Evolutionary conservation across 2,113 vertebrate genomes (phyloP), one percentile per base, ranked within the genome.

Genomic region (Physeter macrocephalus): DNA sequence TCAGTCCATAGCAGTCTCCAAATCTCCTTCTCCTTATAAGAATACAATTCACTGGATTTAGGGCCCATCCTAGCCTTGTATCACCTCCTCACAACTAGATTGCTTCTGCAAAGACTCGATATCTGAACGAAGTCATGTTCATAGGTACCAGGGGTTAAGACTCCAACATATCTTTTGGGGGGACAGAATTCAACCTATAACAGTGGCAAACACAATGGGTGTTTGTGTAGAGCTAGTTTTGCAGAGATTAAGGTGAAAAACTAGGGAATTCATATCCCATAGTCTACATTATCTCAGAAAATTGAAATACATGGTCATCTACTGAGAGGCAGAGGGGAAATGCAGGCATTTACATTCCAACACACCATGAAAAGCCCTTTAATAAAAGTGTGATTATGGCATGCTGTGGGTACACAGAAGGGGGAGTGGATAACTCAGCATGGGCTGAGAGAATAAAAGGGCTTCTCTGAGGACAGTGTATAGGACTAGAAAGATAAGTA

Each of bases 371-470:
- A 62, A 67, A 54, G 8, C 18, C 21, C 7, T 90, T 77, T 21
- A 18, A 29, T n/a, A 10, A 11, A 46, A 71, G 1, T 64, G 52
- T 41, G 12, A 15, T 36, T 3, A 8, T 17, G 10, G 2, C 10
- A 14, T 46, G 59, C 17, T 36, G 14, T 49, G 52, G 5, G 2
- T 4, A 31, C 6, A 6, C 12, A 46, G 49, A 29, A 36, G 10
- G 72, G 5, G 13, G 21, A 31, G 4, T 8, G 23, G 21, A 11
- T 46, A n/a, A 8, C 2, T 21, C 31, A 8, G 7, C 2, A 2
- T 4, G 39, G 14, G 61, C 5, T 8, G 10, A 27, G 61, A 80
- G 18, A 20, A 64, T 36, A 27, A 61, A 61, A 59, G 43, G 21
- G 0, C 10, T 57, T 81, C 59, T 43, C 8, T 46, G 23, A 49